phyloP scores from a whole-genome alignment of 2,113 vertebrate species.

The Astatoreochromis straeleni region DNA sequence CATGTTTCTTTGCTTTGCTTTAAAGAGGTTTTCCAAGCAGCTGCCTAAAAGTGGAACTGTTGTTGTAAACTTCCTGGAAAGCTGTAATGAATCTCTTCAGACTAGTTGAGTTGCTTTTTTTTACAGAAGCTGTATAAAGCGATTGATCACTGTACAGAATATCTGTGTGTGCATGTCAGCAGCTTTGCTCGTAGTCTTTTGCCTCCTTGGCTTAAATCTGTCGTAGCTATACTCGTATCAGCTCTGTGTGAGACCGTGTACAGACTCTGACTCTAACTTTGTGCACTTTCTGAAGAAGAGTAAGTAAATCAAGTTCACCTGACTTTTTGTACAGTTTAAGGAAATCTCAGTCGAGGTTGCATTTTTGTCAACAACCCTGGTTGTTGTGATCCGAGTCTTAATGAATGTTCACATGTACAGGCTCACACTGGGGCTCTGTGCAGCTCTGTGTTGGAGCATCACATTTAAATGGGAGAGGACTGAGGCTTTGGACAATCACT shows the following conservation, averaged over 20 bases:
- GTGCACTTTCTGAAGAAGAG: conserved; percentile 43
- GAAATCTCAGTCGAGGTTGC: neutral
- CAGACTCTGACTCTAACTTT: neutral
- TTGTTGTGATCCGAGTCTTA: conserved; percentile 36
- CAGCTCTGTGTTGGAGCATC: conserved; percentile 6
- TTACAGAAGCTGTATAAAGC: conserved; percentile 5
- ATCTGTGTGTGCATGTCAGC: neutral
- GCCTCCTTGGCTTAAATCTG: neutral
- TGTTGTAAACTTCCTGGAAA: neutral
- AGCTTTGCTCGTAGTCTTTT: neutral
- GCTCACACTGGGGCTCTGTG: conserved; percentile 1
- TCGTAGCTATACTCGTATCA: neutral
- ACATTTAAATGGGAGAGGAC: too few species aligned
- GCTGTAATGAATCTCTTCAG: neutral
- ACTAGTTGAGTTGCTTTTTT: neutral
- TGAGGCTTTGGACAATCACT: conserved; percentile 15
- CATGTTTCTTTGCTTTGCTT: neutral
- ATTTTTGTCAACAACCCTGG: neutral
- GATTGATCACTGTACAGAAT: conserved; percentile 30
- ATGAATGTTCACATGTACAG: conserved; percentile 26
- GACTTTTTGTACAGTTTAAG: conserved; percentile 31
- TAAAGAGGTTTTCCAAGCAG: neutral
- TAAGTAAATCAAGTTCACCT: neutral
- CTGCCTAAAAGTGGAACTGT: neutral
- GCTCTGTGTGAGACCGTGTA: neutral